Percentiles rank a stretch among this genome's conserved stretches.
phyloP scores from a whole-genome alignment of 1,140 invertebrate species.

The Eubasilissa regina region DNA sequence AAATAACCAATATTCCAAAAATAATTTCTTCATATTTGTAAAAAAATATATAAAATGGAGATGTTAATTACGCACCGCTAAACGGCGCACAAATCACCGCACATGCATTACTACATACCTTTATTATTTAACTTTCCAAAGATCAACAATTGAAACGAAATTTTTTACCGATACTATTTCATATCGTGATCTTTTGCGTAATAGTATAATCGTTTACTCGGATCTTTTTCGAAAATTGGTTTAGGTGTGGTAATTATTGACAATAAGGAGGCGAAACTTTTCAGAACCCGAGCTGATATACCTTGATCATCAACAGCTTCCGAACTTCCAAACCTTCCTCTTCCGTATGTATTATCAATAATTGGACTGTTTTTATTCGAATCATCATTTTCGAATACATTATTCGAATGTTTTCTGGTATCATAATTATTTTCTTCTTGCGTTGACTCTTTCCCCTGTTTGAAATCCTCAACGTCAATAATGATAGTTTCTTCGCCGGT shows the following conservation, averaged over 20 bases:
- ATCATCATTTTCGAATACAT: conserved; percentile 63
- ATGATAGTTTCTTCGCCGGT: not conserved
- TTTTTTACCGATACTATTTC: no score
- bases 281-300: conserved; percentile 51
- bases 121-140: no score
- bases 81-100: no score
- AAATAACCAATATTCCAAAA: no score
- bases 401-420: conserved; percentile 67
- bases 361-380: not conserved
- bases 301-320: conserved; percentile 43
- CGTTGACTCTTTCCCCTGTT: conserved; percentile 49
- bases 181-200: conserved; percentile 49
- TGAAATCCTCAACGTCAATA: conserved; percentile 12
- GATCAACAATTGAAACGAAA: no score
- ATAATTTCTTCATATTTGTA: no score
- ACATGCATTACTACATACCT: no score
- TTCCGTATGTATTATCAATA: conserved; percentile 21
- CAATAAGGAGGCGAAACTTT: conserved; percentile 53
- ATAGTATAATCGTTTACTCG: conserved; percentile 57
- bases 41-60: no score
- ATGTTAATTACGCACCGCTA: no score
- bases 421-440: conserved; percentile 54
- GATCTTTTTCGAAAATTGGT: conserved; percentile 55
- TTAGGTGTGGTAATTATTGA: conserved; percentile 25
- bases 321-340: conserved; percentile 28